Base-by-base conservation (phyloP, 2,888 invertebrate genomes). In the Branchipolynoe longqiensis region DNA sequence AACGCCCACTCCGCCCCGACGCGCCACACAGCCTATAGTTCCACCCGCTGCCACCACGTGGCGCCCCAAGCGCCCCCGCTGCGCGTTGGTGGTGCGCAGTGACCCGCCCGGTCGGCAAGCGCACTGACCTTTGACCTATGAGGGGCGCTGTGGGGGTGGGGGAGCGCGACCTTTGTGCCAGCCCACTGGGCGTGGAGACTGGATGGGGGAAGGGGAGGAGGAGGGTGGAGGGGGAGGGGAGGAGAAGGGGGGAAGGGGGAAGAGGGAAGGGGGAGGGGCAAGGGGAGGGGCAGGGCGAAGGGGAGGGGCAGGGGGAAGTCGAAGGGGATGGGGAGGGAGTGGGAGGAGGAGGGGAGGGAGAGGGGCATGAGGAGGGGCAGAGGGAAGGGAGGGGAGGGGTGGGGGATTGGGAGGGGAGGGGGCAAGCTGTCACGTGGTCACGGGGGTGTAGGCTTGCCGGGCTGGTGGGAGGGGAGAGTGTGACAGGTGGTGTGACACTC, bases 401-500 rank as follows among this genome's bases (percentile, higher is more conserved):
- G 62, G n/a, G 74, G 2, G 74, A 6, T 28, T 3, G 33, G 36
- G n/a, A 25, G n/a, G 33, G 4, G 59, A 25, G 14, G 62, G 41
- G 73, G 4, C 38, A 40, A 22, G 4, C 25, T 12, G 38, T n/a
- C 73, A 73, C 64, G 22, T 4, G 3, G 78, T 69, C 6, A 69
- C 6, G 38, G 62, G 62, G 36, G 69, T 69, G 38, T 54, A 40
- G 8, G 41, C 48, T 40, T 2, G 78, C 78, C 28, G 54, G 78
- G 69, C 28, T 62, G 62, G 62, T 62, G 69, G 69, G 69, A 69
- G 38, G 69, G 69, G 69, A 18, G 1, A 31, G 36, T 18, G 69
- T 69, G 69, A 69, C 69, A 69, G 69, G 69, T 69, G 69, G 69
- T 38, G 14, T 59, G 59, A 14, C 48, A 62, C 4, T n/a, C n/a